These are phyloP conservation scores for Yponomeuta sedellus DNA, from an alignment of 2,888 invertebrate species.

Conservation along the genomic window DNA sequence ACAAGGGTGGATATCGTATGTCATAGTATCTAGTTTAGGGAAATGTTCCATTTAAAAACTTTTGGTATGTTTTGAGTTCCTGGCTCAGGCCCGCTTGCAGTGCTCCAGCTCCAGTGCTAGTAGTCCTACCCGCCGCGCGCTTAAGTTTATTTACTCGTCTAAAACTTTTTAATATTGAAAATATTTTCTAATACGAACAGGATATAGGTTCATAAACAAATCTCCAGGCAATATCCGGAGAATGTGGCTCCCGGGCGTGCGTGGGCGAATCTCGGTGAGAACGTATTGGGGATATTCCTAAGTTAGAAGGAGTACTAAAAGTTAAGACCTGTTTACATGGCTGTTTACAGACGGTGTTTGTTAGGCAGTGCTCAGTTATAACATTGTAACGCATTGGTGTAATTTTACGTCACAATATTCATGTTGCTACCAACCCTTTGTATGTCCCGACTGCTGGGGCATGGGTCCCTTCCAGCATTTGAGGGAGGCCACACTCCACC, in stretches of 20 bases:
- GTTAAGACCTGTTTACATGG: background rate
- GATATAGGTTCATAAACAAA: conserved; percentile 1
- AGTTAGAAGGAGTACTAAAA: background rate
- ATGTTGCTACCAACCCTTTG: no score
- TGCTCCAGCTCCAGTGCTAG: background rate
- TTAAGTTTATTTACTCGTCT: background rate
- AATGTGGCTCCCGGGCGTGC: background rate
- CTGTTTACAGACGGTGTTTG: no score
- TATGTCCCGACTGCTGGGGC: no score
- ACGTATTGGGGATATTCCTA: background rate
- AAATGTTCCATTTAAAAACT: no score
- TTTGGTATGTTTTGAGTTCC: background rate
- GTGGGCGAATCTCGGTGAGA: background rate
- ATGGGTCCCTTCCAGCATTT: no score
- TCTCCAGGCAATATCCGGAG: background rate
- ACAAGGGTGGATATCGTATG: no score
- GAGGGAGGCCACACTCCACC: no score
- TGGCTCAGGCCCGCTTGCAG: background rate
- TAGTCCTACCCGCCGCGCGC: background rate
- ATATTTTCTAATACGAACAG: background rate
- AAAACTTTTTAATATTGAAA: background rate
- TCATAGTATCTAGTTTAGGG: no score
- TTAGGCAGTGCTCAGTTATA: no score
- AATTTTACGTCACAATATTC: no score
- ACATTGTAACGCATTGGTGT: no score